These are phyloP conservation scores for Salmo trutta DNA, from an alignment of 2,797 vertebrate genomes.

Conservation along the genomic window DNA sequence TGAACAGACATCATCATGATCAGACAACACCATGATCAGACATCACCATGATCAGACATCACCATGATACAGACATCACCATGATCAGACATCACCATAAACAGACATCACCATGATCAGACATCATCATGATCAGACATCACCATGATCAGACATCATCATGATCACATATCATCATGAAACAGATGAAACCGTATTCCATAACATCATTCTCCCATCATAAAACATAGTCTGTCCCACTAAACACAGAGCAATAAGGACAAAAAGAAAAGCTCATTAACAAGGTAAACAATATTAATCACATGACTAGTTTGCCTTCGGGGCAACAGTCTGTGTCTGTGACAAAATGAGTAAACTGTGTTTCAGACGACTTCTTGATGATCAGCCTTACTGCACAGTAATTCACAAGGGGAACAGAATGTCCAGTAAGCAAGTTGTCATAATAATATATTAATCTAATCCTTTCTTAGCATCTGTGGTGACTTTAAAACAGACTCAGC, in stretches of 20 bases:
- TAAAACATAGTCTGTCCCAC: not conserved
- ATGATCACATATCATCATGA: not conserved
- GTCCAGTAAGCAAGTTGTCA: no score
- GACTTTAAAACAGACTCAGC: no score
- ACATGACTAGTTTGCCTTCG: conserved; percentile 35
- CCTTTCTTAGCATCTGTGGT: no score
- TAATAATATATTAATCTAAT: no score
- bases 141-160: no score
- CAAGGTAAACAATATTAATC: conserved; percentile 61
- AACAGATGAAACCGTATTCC: not conserved
- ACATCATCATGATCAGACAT: not conserved
- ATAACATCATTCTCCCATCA: not conserved
- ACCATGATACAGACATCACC: no score
- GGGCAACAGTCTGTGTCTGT: conserved; percentile 54
- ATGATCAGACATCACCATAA: not conserved
- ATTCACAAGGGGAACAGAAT: no score
- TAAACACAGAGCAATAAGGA: not conserved
- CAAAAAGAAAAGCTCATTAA: conserved; percentile 50
- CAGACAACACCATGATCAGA: no score
- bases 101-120: no score
- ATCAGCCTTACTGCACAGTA: no score
- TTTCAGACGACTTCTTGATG: not conserved
- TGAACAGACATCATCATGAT: no score
- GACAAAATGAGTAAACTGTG: not conserved
- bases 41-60: no score